Base-by-base conservation (phyloP, 2,888 invertebrate genomes). In the Pachydiplax longipennis region DNA sequence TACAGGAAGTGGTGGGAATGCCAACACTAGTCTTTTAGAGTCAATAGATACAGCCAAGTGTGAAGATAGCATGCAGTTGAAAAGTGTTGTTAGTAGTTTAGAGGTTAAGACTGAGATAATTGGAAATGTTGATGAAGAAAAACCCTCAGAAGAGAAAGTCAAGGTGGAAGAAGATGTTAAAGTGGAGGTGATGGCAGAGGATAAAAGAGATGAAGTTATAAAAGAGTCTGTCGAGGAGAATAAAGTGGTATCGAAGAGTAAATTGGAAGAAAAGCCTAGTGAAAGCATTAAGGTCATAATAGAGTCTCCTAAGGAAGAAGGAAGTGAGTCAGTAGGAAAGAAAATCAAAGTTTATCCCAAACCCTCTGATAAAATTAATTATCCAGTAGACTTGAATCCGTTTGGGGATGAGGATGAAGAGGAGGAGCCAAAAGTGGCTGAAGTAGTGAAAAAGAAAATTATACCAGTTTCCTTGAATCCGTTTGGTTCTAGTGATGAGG, bases 381-480 rank as follows among this genome's bases (percentile, higher is more conserved):
- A 98, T 94, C 98, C 98, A 0, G 96, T 96, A 92, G 96, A 97
- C 93, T 94, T 98, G 92, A 98, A 98, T 95, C 98, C 98, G 8
- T 98, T 98, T 94, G 96, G 95, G 61, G 96, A 96, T 92, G 97
- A 97, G 35, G 53, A 48, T 48, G 93, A 93, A 91, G 94, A 92
- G 80, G 93, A 91, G 90, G 92, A 58, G 44, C 80, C 91, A 91
- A 44, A 90, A 48, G 90, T 83, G 22, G 91, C 53, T 18, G 18
- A 31, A 40, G 81, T 48, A 31, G 92, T 22, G 91, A 92, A 73
- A 81, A 92, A n/a, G 94, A 94, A 93, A 92, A 91, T 81, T 91
- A 91, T 91, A 91, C 91, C 82, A 90, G 58, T 65, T 80, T 90
- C 90, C 35, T 95, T 95, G n/a, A 97, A 97, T 95, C 97, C 97